A percentile compares a stretch with the other conserved stretches of the same genome.
These are phyloP conservation scores for Drosophila sucinea DNA, from an alignment of 1,140 invertebrate genomes.

Conservation along the genomic window DNA sequence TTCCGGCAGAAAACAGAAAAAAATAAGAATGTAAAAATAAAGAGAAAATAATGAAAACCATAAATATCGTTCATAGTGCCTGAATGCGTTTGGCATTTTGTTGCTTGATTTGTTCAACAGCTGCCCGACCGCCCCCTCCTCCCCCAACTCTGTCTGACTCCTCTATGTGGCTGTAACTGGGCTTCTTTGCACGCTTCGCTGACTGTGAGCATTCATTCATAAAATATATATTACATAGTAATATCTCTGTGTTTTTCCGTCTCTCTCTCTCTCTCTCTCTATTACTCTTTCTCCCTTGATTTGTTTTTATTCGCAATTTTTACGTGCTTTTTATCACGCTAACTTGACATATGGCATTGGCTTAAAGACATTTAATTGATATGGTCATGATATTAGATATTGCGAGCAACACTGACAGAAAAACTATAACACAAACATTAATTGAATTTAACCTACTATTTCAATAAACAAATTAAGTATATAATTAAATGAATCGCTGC, in stretches of 20 bases:
- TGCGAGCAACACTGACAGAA: not conserved
- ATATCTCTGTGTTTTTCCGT: conserved; percentile 14
- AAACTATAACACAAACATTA: not conserved
- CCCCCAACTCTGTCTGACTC: not conserved
- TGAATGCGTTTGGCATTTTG: conserved; percentile 54
- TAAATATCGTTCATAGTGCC: conserved; percentile 70
- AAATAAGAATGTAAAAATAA: conserved; percentile 3
- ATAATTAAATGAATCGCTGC: too few species aligned
- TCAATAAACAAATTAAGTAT: too few species aligned
- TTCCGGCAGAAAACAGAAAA: conserved; percentile 36
- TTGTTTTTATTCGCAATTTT: conserved; percentile 35
- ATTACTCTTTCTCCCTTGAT: conserved; percentile 11
- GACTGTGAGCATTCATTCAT: conserved; percentile 58
- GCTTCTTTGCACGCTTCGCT: conserved; percentile 48
- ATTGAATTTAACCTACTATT: not conserved
- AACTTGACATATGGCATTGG: conserved; percentile 43
- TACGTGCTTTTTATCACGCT: conserved; percentile 62
- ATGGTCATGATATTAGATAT: conserved; percentile 26
- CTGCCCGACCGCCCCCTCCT: conserved; percentile 23
- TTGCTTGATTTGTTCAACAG: conserved; percentile 43
- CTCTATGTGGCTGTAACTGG: conserved; percentile 1
- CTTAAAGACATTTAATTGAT: conserved; percentile 65
- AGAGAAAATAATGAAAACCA: conserved; percentile 37
- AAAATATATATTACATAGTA: conserved; percentile 40
- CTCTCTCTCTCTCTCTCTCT: conserved; percentile 14